phyloP scores from a whole-genome alignment of 1,140 invertebrate species.

The Spodoptera frugiperda region DNA sequence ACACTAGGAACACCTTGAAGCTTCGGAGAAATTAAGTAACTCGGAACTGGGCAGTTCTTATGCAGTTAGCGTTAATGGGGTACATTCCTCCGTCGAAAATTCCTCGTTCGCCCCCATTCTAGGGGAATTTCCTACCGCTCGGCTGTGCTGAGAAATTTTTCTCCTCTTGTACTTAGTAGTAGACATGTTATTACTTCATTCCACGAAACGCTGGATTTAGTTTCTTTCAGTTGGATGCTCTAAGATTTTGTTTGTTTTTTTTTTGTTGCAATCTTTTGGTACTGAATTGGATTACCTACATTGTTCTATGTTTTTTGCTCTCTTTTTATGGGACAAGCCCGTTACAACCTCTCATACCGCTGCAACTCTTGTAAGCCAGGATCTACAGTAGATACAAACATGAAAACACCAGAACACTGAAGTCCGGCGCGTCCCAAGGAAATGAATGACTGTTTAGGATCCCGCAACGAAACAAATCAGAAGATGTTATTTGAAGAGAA shows the following conservation, averaged over 20 bases:
- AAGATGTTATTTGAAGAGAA: no score
- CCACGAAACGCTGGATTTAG: constrained; percentile 21
- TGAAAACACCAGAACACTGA: no score
- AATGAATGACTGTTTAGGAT: no score
- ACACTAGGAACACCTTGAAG: constrained; percentile 25
- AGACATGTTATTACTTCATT: constrained; percentile 43
- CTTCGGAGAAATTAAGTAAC: constrained; percentile 51
- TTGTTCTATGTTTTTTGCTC: no score
- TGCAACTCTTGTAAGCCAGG: no score
- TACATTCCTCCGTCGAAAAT: constrained; percentile 48
- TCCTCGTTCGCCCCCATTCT: constrained; percentile 52
- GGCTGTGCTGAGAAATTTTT: constrained; percentile 28
- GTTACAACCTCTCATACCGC: no score
- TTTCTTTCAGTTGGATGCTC: not conserved
- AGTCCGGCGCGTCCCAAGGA: no score
- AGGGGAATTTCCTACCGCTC: constrained; percentile 38
- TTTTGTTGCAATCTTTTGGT: not conserved
- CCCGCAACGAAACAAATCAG: no score
- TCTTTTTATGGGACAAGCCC: no score
- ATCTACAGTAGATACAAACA: no score
- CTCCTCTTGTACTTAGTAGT: constrained; percentile 29
- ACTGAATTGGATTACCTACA: no score
- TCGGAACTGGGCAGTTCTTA: constrained; percentile 52
- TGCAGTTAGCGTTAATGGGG: constrained; percentile 53
- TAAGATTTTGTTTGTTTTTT: not conserved